Evolutionary conservation across 2,797 vertebrate species (phyloP), one percentile per base, ranked within the genome.

Genomic region (Ibycter americanus): DNA sequence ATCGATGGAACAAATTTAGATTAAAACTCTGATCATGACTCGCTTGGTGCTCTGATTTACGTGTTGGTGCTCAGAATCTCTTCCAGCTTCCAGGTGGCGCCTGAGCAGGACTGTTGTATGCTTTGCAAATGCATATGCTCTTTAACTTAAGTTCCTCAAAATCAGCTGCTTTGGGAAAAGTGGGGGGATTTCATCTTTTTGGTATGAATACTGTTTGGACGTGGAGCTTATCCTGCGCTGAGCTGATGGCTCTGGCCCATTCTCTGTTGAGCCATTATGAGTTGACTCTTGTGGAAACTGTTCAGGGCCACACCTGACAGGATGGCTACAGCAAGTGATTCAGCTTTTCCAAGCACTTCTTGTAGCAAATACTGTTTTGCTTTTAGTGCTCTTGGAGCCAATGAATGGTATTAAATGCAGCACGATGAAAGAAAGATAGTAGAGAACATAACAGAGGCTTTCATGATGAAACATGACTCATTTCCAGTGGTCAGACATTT

Each of bases 171-270:
- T 66, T 38, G n/a, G 8, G 34, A n/a, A 47, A 68, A 14, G 6
- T 3, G 32, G 51, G 42, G 11, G 8, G 5, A 26, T 47, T 47
- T 58, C 0, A 4, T 70, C 11, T 4, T 76, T 13, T 65, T 36
- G 26, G 29, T n/a, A 3, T 51, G 27, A 32, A 32, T n/a, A 10
- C 26, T 76, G 11, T 51, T 66, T 55, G 84, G 47, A 20, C 2
- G 14, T 81, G 83, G 77, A 78, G 67, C 17, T 59, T 27, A 22
- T 19, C 40, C 47, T 61, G 56, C 34, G 47, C 79, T 38, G 72
- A 71, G 51, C 40, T 63, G 66, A 17, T 26, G 71, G 36, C 42
- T 86, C 52, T 66, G 63, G 8, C 34, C 49, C 21, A 0, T 31
- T 74, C 82, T 44, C 49, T 18, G 10, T 34, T 29, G 51, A 56